Conservation (phyloP, 2,797 vertebrate genomes). For the Hemibagrus guttatus region DNA sequence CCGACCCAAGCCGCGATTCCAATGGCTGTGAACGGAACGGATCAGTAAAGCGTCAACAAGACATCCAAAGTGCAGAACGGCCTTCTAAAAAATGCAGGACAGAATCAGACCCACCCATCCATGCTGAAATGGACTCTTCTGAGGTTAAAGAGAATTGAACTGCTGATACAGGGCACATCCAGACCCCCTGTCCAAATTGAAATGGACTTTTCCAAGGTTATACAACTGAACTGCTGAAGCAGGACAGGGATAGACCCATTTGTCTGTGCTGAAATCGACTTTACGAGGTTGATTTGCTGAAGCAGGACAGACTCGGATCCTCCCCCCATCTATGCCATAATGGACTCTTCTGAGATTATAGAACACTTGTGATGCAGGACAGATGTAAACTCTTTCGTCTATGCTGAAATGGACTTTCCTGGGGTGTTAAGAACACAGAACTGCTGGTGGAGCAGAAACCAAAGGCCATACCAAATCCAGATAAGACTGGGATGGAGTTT, state of each 20-base stretch:
- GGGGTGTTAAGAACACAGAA: slow-evolving; percentile 39
- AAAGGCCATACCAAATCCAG: slow-evolving; percentile 43
- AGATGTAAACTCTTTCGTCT: neutral
- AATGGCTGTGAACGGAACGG: slow-evolving; percentile 48
- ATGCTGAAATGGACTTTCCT: slow-evolving; percentile 29
- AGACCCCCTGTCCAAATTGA: too few relatives aligned
- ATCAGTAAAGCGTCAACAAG: slow-evolving; percentile 23
- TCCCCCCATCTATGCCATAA: neutral
- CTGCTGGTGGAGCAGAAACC: slow-evolving; percentile 27
- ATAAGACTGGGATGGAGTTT: neutral
- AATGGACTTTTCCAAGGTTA: neutral
- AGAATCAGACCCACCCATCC: slow-evolving; percentile 40
- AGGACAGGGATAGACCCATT: neutral
- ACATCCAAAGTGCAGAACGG: slow-evolving; percentile 38
- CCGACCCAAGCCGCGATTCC: slow-evolving; percentile 24
- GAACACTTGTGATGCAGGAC: neutral
- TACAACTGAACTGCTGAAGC: slow-evolving; percentile 6
- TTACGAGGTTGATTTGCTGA: neutral
- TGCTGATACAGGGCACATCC: neutral
- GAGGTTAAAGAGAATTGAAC: slow-evolving; percentile 25
- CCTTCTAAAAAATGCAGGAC: slow-evolving; percentile 53
- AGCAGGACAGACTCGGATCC: neutral
- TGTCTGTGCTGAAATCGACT: neutral
- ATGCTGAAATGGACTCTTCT: neutral
- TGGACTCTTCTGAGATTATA: neutral